Base-by-base conservation (phyloP, 2,888 invertebrate genomes). In the Polydrusus tereticollis region DNA sequence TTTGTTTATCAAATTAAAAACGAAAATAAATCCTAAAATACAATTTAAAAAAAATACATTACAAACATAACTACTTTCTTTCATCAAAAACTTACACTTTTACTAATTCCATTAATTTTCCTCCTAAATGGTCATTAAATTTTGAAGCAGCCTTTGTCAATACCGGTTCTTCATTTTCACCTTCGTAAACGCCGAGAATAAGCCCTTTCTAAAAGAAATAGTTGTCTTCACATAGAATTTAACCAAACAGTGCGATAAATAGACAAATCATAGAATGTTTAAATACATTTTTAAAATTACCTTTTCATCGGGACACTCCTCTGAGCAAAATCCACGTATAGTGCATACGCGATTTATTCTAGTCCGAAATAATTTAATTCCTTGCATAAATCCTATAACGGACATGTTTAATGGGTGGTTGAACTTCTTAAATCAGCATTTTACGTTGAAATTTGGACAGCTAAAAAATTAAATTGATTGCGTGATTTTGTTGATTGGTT, bases 131-230 rank as follows among this genome's bases (percentile, higher is more conserved):
- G 73, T 88, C 86, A 78, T 90, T 86, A 57, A 88, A 82, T 80
- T 88, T 88, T 72, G 85, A 82, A 1, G 88, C 89, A 0, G 86
- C 83, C 20, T 86, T 81, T 0, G 89, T 87, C 72, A 90, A 83
- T 73, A 87, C 85, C 5, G 87, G 86, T 76, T 85, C 84, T 38
- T 85, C 82, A 21, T 82, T 80, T 20, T 85, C 84, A 7, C 81
- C 81, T 75, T 88, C 86, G 79, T 88, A 89, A 14, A 88, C 86
- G 0, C 89, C 89, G 60, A 90, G 78, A 65, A 89, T 88, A n/a
- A 89, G 78, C 0, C 89, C 88, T 84, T 87, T 88, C 89, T 89
- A 71, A 73, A 75, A 77, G 47, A 38, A 60, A 41, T 14, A 38
- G 5, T 20, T 47, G 6, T 26, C 26, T 63, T 16, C 7, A n/a